A percentile compares a stretch with the other conserved stretches of the same genome.
Evolutionary conservation across 2,113 vertebrate species (phyloP).

Genomic region (Parotia lawesii): DNA sequence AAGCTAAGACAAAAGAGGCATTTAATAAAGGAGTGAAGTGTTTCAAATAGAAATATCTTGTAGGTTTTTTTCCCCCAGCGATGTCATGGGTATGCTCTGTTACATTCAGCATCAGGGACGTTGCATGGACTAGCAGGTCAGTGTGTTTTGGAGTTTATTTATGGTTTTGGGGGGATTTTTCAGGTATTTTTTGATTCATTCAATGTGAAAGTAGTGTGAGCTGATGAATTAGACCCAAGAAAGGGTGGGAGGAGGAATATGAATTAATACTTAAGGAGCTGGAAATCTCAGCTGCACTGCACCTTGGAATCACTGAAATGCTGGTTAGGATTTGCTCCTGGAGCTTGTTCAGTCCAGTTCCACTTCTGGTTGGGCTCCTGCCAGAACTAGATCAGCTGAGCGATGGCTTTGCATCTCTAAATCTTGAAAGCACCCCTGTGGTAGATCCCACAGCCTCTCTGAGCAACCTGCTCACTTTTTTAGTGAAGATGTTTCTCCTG

Average conservation of each 20-base stretch:
- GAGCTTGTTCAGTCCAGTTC: neutral
- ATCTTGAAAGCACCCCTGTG: neutral
- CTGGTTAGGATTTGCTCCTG: neutral
- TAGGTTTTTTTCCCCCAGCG: accelerated
- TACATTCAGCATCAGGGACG: neutral
- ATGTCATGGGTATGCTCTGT: neutral
- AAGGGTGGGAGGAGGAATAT: neutral
- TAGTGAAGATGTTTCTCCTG: neutral
- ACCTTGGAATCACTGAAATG: neutral
- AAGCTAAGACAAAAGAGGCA: neutral
- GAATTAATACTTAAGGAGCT: neutral
- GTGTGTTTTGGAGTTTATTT: neutral
- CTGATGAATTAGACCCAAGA: neutral
- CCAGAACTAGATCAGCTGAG: neutral
- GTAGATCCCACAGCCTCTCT: neutral
- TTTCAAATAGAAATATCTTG: neutral
- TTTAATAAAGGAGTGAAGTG: neutral
- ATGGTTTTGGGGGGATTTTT: neutral
- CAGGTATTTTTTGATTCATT: neutral
- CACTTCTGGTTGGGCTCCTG: neutral
- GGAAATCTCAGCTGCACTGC: neutral
- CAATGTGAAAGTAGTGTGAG: neutral
- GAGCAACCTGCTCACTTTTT: neutral
- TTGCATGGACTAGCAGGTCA: neutral
- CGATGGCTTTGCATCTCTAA: neutral